Base-by-base conservation (phyloP, 2,797 vertebrate species). In the Anguilla anguilla region DNA sequence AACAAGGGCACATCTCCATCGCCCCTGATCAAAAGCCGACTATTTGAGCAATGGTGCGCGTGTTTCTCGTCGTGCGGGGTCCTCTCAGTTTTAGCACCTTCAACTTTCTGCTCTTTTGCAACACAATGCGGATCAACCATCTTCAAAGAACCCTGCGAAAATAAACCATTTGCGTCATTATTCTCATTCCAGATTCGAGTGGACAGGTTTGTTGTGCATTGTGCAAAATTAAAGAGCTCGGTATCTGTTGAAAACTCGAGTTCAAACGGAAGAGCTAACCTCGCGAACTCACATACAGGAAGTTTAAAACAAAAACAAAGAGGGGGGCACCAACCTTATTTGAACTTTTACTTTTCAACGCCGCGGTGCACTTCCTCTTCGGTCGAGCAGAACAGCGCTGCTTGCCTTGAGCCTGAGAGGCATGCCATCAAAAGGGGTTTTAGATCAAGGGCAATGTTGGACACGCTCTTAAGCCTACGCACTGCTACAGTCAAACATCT, bases 401-500 rank as follows among this genome's bases (percentile, higher is more conserved):
- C 88, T 91, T 95, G 88, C 93, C 95, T 88, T 95, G 85, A 93
- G 96, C 94, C 96, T 97, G 91, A 88, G 93, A 87, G 88, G 74
- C 28, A 88, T 19, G 13, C 15, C 17, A 43, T 79, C 11, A 79
- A 5, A 79, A 79, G 17, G 39, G 31, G 74, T 19, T 17, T 17
- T 39, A 35, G 35, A 39, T 39, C 35, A 17, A 22, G 31, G 13
- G 5, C 0, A 17, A 39, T 17, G 1, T 1, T 72, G 67, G n/a
- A 31, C 61, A 35, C 9, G 13, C 69, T 22, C 64, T 64, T 13
- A 79, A n/a, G 64, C 25, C 64, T 25, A 69, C 25, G 10, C 17
- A 17, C 17, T 22, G 17, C 5, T 79, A 1, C 19, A 22, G 74
- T 79, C 35, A 31, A 74, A 17, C 15, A 31, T 22, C 10, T 13